Conservation (phyloP, 2,113 vertebrate genomes). For the Propithecus coquereli region DNA sequence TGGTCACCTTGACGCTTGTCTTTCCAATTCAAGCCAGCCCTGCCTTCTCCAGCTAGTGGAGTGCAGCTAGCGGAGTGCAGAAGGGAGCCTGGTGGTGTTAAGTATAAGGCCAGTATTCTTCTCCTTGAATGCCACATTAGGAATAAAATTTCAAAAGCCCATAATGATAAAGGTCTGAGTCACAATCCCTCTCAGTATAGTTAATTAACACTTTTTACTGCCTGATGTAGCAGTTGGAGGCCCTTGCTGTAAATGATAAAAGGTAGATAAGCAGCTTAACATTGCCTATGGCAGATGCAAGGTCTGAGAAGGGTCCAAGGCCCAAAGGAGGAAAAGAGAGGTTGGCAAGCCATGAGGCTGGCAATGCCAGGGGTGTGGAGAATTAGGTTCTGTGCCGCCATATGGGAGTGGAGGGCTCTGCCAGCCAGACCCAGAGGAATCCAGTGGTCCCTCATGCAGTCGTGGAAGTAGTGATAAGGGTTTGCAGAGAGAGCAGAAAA, state of each 20-base stretch:
- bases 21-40: not conserved
- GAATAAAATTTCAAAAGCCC: constrained; percentile 14
- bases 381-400: not conserved
- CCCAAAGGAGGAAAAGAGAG: not conserved
- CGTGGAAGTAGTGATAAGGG: not conserved
- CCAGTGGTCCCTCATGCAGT: not conserved
- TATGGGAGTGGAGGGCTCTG: not conserved
- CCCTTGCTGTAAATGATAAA: constrained; percentile 3
- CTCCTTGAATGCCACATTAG: not conserved
- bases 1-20: not conserved
- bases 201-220: not conserved
- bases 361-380: not conserved
- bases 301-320: not conserved
- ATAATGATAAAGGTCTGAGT: constrained; percentile 16
- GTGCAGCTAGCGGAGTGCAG: not conserved
- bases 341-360: not conserved
- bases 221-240: not conserved
- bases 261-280: not conserved
- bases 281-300: not conserved
- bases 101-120: not conserved
- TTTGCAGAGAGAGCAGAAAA: not conserved
- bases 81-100: not conserved
- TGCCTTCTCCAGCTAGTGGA: not conserved
- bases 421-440: not conserved
- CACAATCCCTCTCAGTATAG: not conserved